phyloP scores from a whole-genome alignment of 2,888 invertebrate genomes.

The Mylabris sibirica region DNA sequence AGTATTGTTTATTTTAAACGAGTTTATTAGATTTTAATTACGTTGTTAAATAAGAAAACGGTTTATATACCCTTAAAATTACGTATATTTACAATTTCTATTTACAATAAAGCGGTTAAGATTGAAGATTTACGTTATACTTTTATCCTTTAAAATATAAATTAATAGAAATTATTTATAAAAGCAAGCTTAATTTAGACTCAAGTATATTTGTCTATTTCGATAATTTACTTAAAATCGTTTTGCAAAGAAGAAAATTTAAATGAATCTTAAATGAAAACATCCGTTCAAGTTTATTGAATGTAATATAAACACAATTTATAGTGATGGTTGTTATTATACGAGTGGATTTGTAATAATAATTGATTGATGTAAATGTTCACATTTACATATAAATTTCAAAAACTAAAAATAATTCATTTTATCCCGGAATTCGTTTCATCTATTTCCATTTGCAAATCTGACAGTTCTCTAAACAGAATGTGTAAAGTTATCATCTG shows the following conservation, averaged over 20 bases:
- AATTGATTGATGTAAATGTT: not conserved
- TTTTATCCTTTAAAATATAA: too few species aligned
- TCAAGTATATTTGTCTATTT: not conserved
- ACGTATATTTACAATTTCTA: not conserved
- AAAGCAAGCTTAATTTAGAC: not conserved
- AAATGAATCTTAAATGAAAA: not conserved
- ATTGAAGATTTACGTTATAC: not conserved
- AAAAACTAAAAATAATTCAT: not conserved
- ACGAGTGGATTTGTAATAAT: not conserved
- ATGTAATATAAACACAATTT: constrained; percentile 6
- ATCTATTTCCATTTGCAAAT: not conserved
- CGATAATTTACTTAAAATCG: not conserved
- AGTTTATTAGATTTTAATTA: not conserved
- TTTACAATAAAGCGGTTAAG: not conserved
- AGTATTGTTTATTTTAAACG: not conserved
- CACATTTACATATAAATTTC: not conserved
- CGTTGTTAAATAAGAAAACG: not conserved
- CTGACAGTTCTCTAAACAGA: not conserved
- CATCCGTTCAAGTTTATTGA: constrained; percentile 4
- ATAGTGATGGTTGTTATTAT: not conserved
- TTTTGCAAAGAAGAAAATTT: not conserved
- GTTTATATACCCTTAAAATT: not conserved
- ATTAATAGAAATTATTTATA: too few species aligned
- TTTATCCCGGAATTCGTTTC: not conserved
- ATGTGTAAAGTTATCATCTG: too few species aligned